Base-by-base conservation (phyloP, 2,113 vertebrate species). In the Anhinga anhinga region DNA sequence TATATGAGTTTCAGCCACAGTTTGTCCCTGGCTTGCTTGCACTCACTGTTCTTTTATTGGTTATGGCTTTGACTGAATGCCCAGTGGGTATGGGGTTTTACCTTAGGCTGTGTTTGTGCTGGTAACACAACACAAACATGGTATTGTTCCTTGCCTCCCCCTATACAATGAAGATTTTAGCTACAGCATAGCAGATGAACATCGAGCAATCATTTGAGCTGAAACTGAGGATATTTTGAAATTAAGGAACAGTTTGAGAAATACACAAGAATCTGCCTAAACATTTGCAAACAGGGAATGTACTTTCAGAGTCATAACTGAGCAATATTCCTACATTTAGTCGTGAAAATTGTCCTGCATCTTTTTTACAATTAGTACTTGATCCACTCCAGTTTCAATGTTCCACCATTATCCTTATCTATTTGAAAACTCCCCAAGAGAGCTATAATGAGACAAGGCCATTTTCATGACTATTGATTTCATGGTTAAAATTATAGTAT, bases 401-500 rank as follows among this genome's bases (percentile, higher is more conserved):
- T 90, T 93, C 58, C 4, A 4, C 76, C 1, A 4, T 90, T 96
- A 72, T 70, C 63, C 49, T 94, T 95, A 87, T 81, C 89, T 96
- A 1, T 95, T 77, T 70, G 73, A 93, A 87, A 95, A 94, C 66
- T 91, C 77, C 93, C 89, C 74, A 50, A 90, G 91, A 95, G 87
- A 85, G 36, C 87, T 77, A 50, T 87, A 93, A 93, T 85, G 66
- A 97, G 66, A 58, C 70, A 58, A 58, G 84, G 23, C 71, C 62
- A 40, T 88, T 96, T 95, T 95, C 84, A 66, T 83, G 89, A 34
- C 89, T 97, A 96, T 94, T 92, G 95, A 96, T 97, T 97, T 90
- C 53, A 94, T 73, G 34, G 78, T 93, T 93, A 96, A 97, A 96
- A 96, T 96, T 93, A 94, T 86, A 96, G 90, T 82, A 96, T 96